Base-by-base conservation (phyloP, 2,888 invertebrate genomes). In the Aspidapion aeneum region DNA sequence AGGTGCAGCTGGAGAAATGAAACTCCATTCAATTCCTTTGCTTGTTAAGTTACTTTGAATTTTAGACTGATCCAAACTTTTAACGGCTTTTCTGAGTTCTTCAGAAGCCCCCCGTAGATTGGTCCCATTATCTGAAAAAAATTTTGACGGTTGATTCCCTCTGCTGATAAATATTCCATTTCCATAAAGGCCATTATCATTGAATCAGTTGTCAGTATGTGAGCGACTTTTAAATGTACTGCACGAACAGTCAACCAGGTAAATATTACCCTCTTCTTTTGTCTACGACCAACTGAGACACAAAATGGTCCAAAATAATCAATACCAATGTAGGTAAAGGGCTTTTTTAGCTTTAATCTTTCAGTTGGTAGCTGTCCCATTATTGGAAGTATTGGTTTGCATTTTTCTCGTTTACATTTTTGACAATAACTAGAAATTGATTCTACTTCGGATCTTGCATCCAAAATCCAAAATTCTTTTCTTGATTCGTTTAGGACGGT, bases 261-360 rank as follows among this genome's bases (percentile, higher is more conserved):
- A 12, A 12, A 35, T 7, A 35, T 35, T 3, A 35, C 35, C 12
- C 12, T 35, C 35, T 35, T 35, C 5, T 12, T 12, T 35, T 35
- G 35, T 12, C 35, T 35, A 7, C 35, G 54, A 7, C 54, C 54
- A 52, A 52, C 54, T 7, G 54, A 18, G n/a, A 52, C 54, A 52
- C 5, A 18, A 18, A 52, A 18, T 52, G 54, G n/a, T 18, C 54
- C 54, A 52, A 52, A 52, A 52, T 52, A 52, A 52, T 52, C 54
- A 18, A 52, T 52, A 7, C 54, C 54, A 16, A 16, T 52, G 16
- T 18, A 52, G 3, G n/a, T 16, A 18, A 52, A 52, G 3, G 54
- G 17, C 3, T 7, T 16, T 7, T 52, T 7, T 52, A 16, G 54
- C 16, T 3, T 52, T 52, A 16, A 18, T 52, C 54, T 3, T 17